phyloP scores from a whole-genome alignment of 2,797 vertebrate species.

The Fratercula arctica region DNA sequence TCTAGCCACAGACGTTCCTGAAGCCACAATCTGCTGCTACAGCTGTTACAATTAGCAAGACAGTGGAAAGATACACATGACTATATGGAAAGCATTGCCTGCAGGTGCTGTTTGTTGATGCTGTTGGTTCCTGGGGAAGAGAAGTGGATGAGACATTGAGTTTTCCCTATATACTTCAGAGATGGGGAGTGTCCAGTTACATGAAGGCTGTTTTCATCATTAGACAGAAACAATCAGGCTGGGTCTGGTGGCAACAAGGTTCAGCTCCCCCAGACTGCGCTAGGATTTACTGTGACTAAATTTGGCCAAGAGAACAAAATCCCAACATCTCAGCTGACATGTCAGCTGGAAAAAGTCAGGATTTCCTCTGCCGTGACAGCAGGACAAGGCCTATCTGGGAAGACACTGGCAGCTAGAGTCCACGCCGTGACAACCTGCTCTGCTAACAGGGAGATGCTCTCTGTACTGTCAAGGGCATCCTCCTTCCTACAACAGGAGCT shows the following conservation, averaged over 20 bases:
- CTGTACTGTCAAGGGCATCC: too few relatives aligned
- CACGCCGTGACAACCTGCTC: accelerated
- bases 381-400: neutral
- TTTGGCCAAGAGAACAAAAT: neutral
- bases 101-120: neutral
- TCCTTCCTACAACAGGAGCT: neutral
- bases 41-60: neutral
- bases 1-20: neutral
- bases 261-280: neutral
- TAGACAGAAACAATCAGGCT: neutral
- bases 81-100: neutral
- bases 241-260: neutral
- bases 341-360: neutral
- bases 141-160: neutral
- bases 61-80: neutral
- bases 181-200: accelerated
- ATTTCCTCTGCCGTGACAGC: accelerated
- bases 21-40: neutral
- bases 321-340: neutral
- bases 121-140: neutral
- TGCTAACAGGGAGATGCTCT: neutral
- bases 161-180: neutral
- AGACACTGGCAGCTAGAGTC: neutral
- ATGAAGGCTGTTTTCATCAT: neutral
- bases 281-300: neutral